phyloP scores from a whole-genome alignment of 2,888 invertebrate genomes.

The Halocaridina rubra region DNA sequence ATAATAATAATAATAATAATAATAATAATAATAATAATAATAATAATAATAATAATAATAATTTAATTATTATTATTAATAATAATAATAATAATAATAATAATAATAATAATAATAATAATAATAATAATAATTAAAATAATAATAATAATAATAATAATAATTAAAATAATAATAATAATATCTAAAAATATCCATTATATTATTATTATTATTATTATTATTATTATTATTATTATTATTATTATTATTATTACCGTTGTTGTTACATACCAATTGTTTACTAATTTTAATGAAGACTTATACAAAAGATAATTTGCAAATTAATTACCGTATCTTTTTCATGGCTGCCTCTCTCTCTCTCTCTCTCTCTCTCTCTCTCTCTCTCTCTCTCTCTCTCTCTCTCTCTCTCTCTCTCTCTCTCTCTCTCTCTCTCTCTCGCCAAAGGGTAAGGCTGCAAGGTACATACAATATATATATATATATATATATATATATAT shows the following conservation, averaged over 20 bases:
- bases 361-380: background rate
- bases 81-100: background rate
- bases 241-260: no score
- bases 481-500: no score
- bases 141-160: background rate
- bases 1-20: background rate
- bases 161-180: background rate
- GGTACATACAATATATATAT: no score
- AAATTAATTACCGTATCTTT: no score
- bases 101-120: background rate
- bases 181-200: background rate
- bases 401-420: background rate
- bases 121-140: conserved; percentile 1
- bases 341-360: background rate
- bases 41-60: conserved; percentile 8
- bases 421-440: background rate
- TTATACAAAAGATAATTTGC: no score
- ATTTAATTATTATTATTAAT: background rate
- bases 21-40: background rate
- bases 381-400: background rate
- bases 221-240: no score
- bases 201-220: background rate
- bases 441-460: background rate
- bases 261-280: no score
- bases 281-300: no score